phyloP scores from a whole-genome alignment of 2,113 vertebrate species.

The Phaethornis superciliosus region DNA sequence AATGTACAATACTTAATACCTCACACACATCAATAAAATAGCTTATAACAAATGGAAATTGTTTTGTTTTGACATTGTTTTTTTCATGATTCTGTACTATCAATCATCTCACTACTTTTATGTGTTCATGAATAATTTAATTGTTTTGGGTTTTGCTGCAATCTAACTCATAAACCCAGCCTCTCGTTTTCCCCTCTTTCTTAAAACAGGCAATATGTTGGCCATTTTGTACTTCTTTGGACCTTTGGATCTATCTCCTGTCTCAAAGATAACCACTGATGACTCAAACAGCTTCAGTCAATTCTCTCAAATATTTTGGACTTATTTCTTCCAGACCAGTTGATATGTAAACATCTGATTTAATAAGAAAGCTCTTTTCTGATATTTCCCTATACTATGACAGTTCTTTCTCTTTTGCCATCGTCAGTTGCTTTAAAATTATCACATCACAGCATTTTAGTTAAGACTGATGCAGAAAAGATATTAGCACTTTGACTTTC shows the following conservation, averaged over 20 bases:
- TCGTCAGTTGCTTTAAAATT: background rate
- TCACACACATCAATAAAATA: background rate
- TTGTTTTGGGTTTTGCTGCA: background rate
- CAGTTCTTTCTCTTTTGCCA: background rate
- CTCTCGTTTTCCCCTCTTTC: background rate
- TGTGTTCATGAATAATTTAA: background rate
- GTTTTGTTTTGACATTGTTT: rapidly evolving
- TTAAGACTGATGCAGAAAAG: background rate
- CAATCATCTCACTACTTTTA: background rate
- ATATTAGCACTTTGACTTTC: background rate
- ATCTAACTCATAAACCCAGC: background rate
- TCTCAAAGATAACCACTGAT: background rate
- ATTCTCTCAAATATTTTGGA: background rate
- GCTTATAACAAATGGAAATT: background rate
- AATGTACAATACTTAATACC: background rate
- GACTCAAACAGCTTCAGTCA: background rate
- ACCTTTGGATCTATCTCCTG: background rate
- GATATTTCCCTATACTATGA: background rate
- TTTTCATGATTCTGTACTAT: background rate
- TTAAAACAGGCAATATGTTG: background rate
- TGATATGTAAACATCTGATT: background rate
- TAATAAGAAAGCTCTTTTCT: background rate
- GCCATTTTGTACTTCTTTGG: background rate
- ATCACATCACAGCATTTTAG: background rate
- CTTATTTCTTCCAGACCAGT: background rate